Conservation (phyloP, 2,113 vertebrate genomes). For the Podocnemis expansa region DNA sequence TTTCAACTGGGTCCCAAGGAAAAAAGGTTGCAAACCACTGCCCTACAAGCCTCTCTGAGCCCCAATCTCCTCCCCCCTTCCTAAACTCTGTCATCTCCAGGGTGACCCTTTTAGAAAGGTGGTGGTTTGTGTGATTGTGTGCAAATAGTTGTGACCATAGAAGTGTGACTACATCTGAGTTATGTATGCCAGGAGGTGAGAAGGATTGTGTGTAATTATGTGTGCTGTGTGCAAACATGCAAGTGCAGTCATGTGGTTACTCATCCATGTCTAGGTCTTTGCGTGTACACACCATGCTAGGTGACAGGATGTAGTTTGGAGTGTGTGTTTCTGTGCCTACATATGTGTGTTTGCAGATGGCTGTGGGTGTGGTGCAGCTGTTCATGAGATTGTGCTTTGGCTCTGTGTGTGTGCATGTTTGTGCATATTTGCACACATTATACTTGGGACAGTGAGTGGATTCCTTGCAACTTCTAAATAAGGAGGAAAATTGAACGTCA, state of each 20-base stretch:
- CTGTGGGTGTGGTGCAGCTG: background rate
- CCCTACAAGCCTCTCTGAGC: too few relatives aligned
- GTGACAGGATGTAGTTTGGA: background rate
- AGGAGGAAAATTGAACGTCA: constrained; percentile 46
- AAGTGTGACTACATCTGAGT: background rate
- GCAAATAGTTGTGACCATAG: background rate
- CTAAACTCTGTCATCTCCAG: background rate
- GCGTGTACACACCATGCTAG: too few relatives aligned
- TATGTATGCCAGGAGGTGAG: background rate
- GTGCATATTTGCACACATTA: rapidly evolving
- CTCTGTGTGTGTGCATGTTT: background rate
- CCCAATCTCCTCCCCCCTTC: background rate
- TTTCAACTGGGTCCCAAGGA: too few relatives aligned
- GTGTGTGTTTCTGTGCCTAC: background rate
- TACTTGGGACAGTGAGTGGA: background rate
- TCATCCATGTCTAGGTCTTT: too few relatives aligned
- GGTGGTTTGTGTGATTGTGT: background rate
- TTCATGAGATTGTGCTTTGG: background rate
- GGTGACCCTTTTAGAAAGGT: background rate
- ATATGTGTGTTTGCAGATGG: background rate
- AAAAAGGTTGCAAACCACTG: too few relatives aligned
- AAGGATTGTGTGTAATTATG: background rate
- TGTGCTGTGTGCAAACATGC: too few relatives aligned
- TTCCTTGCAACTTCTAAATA: constrained; percentile 9
- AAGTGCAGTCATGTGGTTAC: background rate